Evolutionary conservation across 2,797 vertebrate species (phyloP).

Genomic region (Mustela erminea): DNA sequence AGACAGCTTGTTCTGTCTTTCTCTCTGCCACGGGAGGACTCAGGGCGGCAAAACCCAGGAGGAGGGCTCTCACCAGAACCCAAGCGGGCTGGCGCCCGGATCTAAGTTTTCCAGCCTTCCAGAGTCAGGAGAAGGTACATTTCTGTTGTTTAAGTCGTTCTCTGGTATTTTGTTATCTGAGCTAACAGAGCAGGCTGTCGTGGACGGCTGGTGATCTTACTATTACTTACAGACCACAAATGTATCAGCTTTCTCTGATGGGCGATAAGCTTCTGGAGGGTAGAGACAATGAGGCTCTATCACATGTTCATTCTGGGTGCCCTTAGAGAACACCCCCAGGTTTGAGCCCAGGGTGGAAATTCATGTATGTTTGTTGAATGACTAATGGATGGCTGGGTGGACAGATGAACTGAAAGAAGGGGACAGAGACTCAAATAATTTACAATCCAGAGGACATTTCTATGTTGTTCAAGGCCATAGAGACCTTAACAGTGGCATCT

Average conservation of each 20-base stretch:
- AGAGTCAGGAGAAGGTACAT: background rate
- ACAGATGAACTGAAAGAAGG: background rate
- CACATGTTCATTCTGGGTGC: background rate
- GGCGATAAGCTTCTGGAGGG: background rate
- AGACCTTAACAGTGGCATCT: background rate
- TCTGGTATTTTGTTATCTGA: background rate
- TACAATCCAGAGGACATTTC: background rate
- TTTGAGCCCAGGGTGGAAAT: background rate
- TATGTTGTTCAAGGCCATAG: background rate
- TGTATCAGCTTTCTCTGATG: background rate
- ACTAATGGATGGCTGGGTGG: background rate
- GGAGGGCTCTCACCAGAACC: background rate
- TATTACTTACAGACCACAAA: background rate
- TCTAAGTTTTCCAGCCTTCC: background rate
- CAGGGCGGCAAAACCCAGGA: background rate
- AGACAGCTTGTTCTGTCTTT: background rate
- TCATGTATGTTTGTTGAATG: background rate
- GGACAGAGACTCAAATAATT: background rate
- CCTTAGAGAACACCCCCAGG: background rate
- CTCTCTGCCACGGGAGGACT: background rate
- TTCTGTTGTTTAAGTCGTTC: background rate
- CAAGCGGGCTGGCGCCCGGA: rapidly evolving
- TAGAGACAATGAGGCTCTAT: background rate
- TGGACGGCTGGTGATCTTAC: rapidly evolving
- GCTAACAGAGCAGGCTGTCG: background rate